Evolutionary conservation across 2,797 vertebrate species (phyloP), one percentile per base, ranked within the genome.

Genomic region (Jordanella pulchra): DNA sequence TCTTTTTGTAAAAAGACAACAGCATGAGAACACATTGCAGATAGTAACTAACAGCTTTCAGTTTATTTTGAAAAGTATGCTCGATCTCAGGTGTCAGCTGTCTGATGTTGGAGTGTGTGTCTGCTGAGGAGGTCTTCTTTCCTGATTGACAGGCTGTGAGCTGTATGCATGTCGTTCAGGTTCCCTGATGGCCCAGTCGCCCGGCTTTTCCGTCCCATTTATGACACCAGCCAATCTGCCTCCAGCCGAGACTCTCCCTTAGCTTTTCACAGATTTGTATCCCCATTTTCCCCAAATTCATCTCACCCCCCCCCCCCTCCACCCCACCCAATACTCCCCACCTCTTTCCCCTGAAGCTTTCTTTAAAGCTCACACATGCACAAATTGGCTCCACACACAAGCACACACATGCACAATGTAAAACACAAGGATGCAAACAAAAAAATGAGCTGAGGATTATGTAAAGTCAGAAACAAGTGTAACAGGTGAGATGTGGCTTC

Each of bases 131-230:
- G 86, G 80, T 70, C 79, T 80, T 72, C 13, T 89, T 92, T 82
- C 91, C 95, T 94, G 94, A 95, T 93, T 96, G 96, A 96, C 96
- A 96, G 96, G 85, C 92, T 67, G 87, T 69, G 86, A 61, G 79
- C 72, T 76, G 88, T 50, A 28, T 80, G 84, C 88, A 84, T 84
- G 88, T 82, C 81, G 85, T 84, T 65, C 77, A 25, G 81, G 85
- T 91, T 86, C 90, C 92, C 89, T 69, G 85, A 82, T 80, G 87
- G 86, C 83, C 86, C 88, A 76, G 54, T 84, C 77, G 81, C 84
- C 89, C 86, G 25, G 87, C 91, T 90, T 89, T 82, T 86, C 90
- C 77, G 85, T 91, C 89, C 91, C 89, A 84, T 92, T 92, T 89
- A 88, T 91, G 91, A 93, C 93, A 91, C 82, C 54, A 94, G 89